Base-by-base conservation (phyloP, 2,113 vertebrate genomes). In the Harpagus bidentatus region DNA sequence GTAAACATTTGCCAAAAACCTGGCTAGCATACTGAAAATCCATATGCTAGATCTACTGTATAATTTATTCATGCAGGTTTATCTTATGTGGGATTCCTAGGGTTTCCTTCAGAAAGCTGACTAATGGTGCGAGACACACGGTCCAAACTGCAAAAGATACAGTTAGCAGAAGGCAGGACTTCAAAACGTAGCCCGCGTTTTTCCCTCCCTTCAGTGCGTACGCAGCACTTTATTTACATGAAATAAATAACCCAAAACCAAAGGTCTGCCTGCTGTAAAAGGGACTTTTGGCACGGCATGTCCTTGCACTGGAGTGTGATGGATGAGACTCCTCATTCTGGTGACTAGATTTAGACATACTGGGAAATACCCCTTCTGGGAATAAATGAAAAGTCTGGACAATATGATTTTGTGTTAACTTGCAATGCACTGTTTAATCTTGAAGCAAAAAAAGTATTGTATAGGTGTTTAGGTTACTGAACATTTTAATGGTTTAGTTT, bases 1-100 rank as follows among this genome's bases (percentile, higher is more conserved):
- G 0, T 62, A 90, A 96, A 90, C 58, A 82, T 77, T 95, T 91
- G 58, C 62, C 53, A 12, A 82, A 63, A 59, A 76, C 32, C 53
- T 5, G 9, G 56, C 48, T 86, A 82, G 53, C 90, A 94, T 45
- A 80, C 66, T 94, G 90, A 72, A 95, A 90, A 90, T 53, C 78
- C 92, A 86, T 93, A 97, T 96, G 87, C 34, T 92, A 79, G 14
- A 82, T 85, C 74, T 58, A 77, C 87, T 50, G 40, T 7, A 9
- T 87, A 94, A 94, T 88, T 91, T 94, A 94, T 90, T 93, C 74
- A 70, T 43, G 66, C 32, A 48, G 78, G 70, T 93, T 88, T 85
- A 72, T 93, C 58, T 89, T 47, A 29, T 14, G 36, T 0, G 0
- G 82, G 70, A 88, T 73, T 85, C 84, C 56, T 8, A 29, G 70